Percentiles rank a stretch among this genome's conserved stretches.
These are phyloP conservation scores for Agelastica alni DNA, from an alignment of 2,888 invertebrate species.

Conservation along the genomic window DNA sequence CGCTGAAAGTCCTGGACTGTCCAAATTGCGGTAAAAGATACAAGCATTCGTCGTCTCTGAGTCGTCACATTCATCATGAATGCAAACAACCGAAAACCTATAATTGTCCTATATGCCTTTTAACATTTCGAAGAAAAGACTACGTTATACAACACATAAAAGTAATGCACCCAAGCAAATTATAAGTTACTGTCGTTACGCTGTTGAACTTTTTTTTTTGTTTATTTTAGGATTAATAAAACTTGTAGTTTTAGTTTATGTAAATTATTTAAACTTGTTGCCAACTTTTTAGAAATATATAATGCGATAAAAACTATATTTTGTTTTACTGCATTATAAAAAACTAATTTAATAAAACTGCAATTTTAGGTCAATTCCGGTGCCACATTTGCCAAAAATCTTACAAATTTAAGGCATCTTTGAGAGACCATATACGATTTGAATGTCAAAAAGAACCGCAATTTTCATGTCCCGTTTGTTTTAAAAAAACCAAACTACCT, in stretches of 20 bases:
- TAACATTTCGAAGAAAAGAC: conserved; percentile 18
- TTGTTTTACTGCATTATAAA: no score
- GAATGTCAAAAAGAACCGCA: conserved; percentile 41
- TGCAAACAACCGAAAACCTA: conserved; percentile 23
- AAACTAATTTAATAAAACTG: no score
- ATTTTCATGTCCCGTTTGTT: conserved; percentile 33
- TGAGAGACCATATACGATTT: conserved; percentile 37
- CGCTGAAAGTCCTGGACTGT: no score
- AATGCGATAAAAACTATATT: no score
- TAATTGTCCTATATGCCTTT: conserved; percentile 15
- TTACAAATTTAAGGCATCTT: conserved; percentile 49
- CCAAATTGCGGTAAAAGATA: conserved; percentile 21
- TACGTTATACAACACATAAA: no score
- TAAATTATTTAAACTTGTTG: no score
- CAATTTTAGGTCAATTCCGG: background rate
- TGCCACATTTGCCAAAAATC: background rate
- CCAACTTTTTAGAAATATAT: no score
- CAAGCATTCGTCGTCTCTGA: conserved; percentile 20
- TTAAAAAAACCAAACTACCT: conserved; percentile 19
- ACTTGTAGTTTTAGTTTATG: no score
- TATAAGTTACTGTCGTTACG: no score
- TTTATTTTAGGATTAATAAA: no score
- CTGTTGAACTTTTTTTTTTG: no score
- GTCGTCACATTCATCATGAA: conserved; percentile 27
- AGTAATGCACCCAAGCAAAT: no score